A percentile compares a stretch with the other conserved stretches of the same genome.
Conservation (phyloP, 1,140 invertebrate genomes). For the Diorhabda sublineata region DNA sequence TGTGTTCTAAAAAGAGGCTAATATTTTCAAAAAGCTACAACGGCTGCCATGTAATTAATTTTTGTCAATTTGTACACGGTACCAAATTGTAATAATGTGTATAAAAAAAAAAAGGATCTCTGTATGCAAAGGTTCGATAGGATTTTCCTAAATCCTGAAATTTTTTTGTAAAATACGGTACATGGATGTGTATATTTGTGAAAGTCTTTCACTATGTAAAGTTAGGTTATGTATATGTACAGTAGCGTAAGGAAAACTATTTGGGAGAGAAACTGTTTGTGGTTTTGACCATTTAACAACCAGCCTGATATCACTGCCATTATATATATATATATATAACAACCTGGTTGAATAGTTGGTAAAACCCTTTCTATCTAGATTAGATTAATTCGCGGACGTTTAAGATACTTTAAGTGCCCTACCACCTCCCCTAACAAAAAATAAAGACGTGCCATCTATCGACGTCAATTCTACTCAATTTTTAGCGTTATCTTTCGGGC, state of each 20-base stretch:
- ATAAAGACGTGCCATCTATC: too few relatives aligned
- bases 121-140: conserved; percentile 25
- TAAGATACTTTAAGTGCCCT: not conserved
- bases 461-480: too few relatives aligned
- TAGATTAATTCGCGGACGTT: conserved; percentile 18
- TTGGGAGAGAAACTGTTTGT: conserved; percentile 15
- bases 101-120: conserved; percentile 21
- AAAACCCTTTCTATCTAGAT: conserved; percentile 25
- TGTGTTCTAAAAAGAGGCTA: not conserved
- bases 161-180: conserved; percentile 23
- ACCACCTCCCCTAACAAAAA: too few relatives aligned
- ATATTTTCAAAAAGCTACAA: not conserved
- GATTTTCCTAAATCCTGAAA: conserved; percentile 7
- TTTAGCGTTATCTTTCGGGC: too few relatives aligned
- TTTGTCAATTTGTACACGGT: conserved; percentile 4
- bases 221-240: conserved; percentile 25
- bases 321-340: conserved; percentile 3
- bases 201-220: conserved; percentile 30
- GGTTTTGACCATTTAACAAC: conserved; percentile 32
- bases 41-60: conserved; percentile 1
- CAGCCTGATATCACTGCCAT: conserved; percentile 32
- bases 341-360: conserved; percentile 29
- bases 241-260: conserved; percentile 19
- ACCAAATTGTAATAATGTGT: not conserved
- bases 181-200: conserved; percentile 25